These are phyloP conservation scores for Balanococcus diminutus DNA, from an alignment of 2,888 invertebrate genomes.

Conservation along the genomic window DNA sequence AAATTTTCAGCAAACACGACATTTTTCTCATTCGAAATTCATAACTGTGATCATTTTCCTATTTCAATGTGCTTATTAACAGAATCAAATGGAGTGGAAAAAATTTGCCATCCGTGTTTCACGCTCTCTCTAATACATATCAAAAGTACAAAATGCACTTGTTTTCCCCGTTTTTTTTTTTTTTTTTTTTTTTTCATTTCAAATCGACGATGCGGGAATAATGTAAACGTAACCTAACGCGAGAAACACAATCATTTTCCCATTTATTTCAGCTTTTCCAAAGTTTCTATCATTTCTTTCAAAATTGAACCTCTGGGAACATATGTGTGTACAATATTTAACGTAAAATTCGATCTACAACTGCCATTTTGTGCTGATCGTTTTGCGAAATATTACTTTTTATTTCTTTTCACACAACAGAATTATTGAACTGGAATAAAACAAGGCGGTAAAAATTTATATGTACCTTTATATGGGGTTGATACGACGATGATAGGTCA, in stretches of 20 bases:
- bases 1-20: background rate
- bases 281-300: constrained; percentile 39
- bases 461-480: background rate
- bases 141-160: constrained; percentile 32
- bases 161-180: background rate
- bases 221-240: constrained; percentile 35
- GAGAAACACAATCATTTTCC: constrained; percentile 43
- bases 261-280: constrained; percentile 42
- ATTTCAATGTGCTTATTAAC: background rate
- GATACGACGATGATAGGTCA: background rate
- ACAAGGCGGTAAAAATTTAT: constrained; percentile 8
- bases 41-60: background rate
- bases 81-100: background rate
- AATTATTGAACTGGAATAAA: constrained; percentile 16
- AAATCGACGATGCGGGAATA: constrained; percentile 50
- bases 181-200: background rate
- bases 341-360: constrained; percentile 39
- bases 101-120: background rate
- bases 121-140: constrained; percentile 12
- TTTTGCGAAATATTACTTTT: constrained; percentile 36
- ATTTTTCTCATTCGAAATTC: background rate
- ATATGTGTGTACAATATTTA: constrained; percentile 43
- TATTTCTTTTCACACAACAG: constrained; percentile 10
- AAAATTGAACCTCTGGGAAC: constrained; percentile 48
- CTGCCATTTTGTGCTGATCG: constrained; percentile 38